Evolutionary conservation across 1,140 invertebrate species (phyloP).

Genomic region (Sycophila sp.): DNA sequence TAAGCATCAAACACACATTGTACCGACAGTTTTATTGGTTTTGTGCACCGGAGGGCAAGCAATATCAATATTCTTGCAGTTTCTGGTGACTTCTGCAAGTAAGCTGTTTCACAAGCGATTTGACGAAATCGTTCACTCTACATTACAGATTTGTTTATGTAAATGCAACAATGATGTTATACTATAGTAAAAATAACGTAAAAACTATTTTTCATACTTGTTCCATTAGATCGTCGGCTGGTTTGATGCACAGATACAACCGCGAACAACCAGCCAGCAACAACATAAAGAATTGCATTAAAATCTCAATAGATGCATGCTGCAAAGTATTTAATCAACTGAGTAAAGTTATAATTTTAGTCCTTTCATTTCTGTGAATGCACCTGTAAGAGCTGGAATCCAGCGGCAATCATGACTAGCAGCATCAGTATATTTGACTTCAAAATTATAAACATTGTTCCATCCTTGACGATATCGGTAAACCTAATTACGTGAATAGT

Average conservation of each 20-base stretch:
- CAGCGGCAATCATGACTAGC: slow-evolving; percentile 44
- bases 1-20: slow-evolving; percentile 31
- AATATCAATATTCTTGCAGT: slow-evolving; percentile 12
- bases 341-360: too few relatives aligned
- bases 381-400: slow-evolving; percentile 49
- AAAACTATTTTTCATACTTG: slow-evolving; percentile 27
- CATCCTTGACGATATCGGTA: slow-evolving; percentile 33
- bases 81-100: slow-evolving; percentile 16
- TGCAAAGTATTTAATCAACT: slow-evolving; percentile 36
- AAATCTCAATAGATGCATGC: slow-evolving; percentile 42
- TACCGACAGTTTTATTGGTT: slow-evolving; percentile 26
- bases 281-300: slow-evolving; percentile 42
- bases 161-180: too few relatives aligned
- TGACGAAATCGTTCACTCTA: slow-evolving; percentile 29
- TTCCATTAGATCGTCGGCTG: slow-evolving; percentile 44
- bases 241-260: slow-evolving; percentile 40
- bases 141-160: too few relatives aligned
- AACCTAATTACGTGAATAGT: slow-evolving; percentile 45
- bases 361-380: too few relatives aligned
- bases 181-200: too few relatives aligned
- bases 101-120: not conserved
- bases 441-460: slow-evolving; percentile 41
- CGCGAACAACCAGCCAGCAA: slow-evolving; percentile 29
- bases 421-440: slow-evolving; percentile 48
- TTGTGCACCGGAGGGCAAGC: slow-evolving; percentile 33